Conservation (phyloP, 2,113 vertebrate species). For the Zosterops lateralis region DNA sequence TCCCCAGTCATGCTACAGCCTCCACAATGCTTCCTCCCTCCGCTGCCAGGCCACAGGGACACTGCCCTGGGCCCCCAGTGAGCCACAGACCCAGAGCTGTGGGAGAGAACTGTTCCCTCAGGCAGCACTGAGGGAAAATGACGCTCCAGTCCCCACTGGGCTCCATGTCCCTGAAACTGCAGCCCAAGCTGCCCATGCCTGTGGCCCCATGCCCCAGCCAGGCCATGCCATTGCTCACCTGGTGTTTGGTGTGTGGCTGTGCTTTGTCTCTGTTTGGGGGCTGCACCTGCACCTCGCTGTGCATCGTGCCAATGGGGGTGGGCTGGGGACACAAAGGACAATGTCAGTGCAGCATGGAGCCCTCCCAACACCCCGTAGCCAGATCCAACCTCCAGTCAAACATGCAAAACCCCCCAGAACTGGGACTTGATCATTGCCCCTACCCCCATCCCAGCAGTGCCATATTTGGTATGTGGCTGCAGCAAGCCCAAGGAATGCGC, state of each 20-base stretch:
- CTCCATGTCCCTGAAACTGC: background rate
- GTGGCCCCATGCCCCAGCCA: rapidly evolving
- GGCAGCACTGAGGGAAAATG: background rate
- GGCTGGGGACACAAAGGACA: conserved; percentile 73
- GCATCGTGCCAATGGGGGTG: conserved; percentile 92
- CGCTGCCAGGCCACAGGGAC: background rate
- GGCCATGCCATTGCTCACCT: conserved; percentile 73
- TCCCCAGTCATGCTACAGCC: background rate
- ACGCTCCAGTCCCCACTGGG: background rate
- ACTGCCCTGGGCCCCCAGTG: rapidly evolving
- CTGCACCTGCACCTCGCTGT: conserved; percentile 85
- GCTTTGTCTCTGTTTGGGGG: conserved; percentile 89
- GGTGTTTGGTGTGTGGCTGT: conserved; percentile 92
- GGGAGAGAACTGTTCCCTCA: background rate
- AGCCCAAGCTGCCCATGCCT: rapidly evolving
- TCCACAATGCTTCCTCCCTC: background rate
- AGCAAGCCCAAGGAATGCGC: rapidly evolving
- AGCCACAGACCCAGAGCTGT: background rate
- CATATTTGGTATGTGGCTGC: rapidly evolving
- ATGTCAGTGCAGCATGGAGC: background rate
- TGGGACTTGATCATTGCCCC: rapidly evolving
- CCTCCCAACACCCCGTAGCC: rapidly evolving
- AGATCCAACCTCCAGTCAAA: background rate
- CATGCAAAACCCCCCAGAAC: background rate
- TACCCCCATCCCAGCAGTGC: rapidly evolving